These are phyloP conservation scores for Phortica magna DNA, from an alignment of 2,888 invertebrate genomes.

Conservation along the genomic window DNA sequence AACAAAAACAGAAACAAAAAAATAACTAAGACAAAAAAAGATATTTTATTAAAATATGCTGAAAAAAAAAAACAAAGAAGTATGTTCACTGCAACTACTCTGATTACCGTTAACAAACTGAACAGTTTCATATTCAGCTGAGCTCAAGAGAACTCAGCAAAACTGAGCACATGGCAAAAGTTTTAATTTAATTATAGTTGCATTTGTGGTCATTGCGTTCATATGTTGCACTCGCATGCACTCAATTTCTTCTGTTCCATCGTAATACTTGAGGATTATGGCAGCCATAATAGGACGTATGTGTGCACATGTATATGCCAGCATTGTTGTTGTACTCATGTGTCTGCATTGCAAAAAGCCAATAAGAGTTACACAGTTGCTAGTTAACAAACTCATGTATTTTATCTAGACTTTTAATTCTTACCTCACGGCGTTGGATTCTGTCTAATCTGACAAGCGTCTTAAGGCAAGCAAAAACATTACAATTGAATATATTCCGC, in stretches of 20 bases:
- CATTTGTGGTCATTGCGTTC: slow-evolving; percentile 58
- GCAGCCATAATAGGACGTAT: slow-evolving; percentile 60
- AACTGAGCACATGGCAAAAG: slow-evolving; percentile 51
- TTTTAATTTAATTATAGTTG: slow-evolving; percentile 69
- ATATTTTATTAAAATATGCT: no score
- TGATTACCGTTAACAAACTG: background rate
- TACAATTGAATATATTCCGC: no score
- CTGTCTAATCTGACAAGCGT: slow-evolving; percentile 33
- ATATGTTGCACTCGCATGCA: slow-evolving; percentile 49
- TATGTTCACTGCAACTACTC: background rate
- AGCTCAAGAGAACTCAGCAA: slow-evolving; percentile 3
- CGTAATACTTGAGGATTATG: slow-evolving; percentile 63
- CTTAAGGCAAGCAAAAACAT: no score
- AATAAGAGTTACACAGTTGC: slow-evolving; percentile 27
- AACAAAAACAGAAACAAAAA: background rate
- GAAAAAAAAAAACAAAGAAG: no score
- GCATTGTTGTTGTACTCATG: background rate
- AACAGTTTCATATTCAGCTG: background rate
- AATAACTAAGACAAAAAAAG: no score
- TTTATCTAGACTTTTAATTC: slow-evolving; percentile 55
- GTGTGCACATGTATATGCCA: slow-evolving; percentile 46
- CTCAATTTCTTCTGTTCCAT: background rate
- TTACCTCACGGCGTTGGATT: slow-evolving; percentile 51
- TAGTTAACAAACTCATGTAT: slow-evolving; percentile 31
- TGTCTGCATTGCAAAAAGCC: background rate